Percentiles rank a stretch among this genome's conserved stretches.
Conservation (phyloP, 1,140 invertebrate species). For the Microplitis mediator region DNA sequence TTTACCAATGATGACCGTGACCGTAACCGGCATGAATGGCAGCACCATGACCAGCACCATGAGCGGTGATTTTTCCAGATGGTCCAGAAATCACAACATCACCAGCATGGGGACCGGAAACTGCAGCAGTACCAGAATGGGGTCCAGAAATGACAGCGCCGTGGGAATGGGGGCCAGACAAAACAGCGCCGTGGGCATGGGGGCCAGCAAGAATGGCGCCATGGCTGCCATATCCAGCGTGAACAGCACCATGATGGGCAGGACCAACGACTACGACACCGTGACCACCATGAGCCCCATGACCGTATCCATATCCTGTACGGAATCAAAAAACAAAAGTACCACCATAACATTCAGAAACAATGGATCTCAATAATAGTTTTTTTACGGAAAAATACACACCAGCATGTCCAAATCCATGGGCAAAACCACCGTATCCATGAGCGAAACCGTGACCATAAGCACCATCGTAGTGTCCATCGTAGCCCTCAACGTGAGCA, state of each 20-base stretch:
- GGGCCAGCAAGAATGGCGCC: constrained; percentile 39
- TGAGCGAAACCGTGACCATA: constrained; percentile 22
- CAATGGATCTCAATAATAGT: too few species aligned
- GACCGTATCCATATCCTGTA: constrained; percentile 1
- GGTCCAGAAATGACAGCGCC: constrained; percentile 54
- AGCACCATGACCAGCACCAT: constrained; percentile 54
- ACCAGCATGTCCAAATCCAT: constrained; percentile 36
- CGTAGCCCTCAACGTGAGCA: constrained; percentile 53
- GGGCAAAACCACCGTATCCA: constrained; percentile 36
- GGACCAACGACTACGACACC: constrained; percentile 23
- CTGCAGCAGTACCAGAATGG: constrained; percentile 52
- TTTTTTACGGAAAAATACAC: neutral
- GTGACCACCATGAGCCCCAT: constrained; percentile 8
- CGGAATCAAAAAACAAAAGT: neutral
- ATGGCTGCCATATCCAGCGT: constrained; percentile 26
- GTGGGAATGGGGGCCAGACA: constrained; percentile 47
- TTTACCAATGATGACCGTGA: constrained; percentile 47
- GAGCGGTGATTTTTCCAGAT: constrained; percentile 57
- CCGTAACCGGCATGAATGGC: constrained; percentile 50
- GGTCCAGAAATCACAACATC: constrained; percentile 57
- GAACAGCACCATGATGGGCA: neutral
- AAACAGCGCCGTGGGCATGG: constrained; percentile 38
- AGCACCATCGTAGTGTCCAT: constrained; percentile 25
- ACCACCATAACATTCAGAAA: too few species aligned
- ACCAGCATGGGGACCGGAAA: constrained; percentile 56